Percentiles rank a stretch among this genome's conserved stretches.
Evolutionary conservation across 2,888 invertebrate genomes (phyloP).

Genomic region (Auanema freiburgensis): DNA sequence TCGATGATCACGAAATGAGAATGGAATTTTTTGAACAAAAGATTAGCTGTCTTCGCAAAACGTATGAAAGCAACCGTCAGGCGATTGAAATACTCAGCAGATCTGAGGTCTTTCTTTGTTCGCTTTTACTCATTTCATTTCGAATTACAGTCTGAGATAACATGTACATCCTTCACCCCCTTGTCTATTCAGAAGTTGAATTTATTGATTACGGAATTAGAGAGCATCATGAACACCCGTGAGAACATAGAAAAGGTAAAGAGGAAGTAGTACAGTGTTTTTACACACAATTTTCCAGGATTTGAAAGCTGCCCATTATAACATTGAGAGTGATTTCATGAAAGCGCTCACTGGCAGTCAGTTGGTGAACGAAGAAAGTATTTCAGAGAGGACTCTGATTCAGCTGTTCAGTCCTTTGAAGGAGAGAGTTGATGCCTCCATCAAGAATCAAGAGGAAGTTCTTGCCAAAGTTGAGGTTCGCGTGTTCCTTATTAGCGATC

Average conservation of each 20-base stretch:
- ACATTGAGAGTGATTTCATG: slow-evolving; percentile 75
- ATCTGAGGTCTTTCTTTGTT: too few relatives aligned
- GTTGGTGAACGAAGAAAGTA: slow-evolving; percentile 48
- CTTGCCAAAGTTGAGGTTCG: slow-evolving; percentile 71
- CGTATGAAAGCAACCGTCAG: too few relatives aligned
- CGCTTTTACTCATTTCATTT: too few relatives aligned
- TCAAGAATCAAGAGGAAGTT: slow-evolving; percentile 75
- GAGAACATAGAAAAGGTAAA: slow-evolving; percentile 40
- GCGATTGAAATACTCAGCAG: too few relatives aligned
- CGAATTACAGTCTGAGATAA: too few relatives aligned
- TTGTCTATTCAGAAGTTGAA: slow-evolving; percentile 75
- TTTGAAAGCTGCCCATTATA: slow-evolving; percentile 41
- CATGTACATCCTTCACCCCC: too few relatives aligned
- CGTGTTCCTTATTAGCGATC: neutral
- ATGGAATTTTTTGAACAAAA: too few relatives aligned
- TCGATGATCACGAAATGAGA: too few relatives aligned
- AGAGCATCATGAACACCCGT: slow-evolving; percentile 71
- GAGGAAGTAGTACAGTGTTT: neutral
- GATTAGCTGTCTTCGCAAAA: too few relatives aligned
- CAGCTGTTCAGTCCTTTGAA: slow-evolving; percentile 78
- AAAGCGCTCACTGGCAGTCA: slow-evolving; percentile 71
- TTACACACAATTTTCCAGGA: slow-evolving; percentile 20
- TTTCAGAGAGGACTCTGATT: slow-evolving; percentile 71
- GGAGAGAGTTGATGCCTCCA: slow-evolving; percentile 78
- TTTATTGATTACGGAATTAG: slow-evolving; percentile 75